phyloP scores from a whole-genome alignment of 2,113 vertebrate species.

The Larimichthys crocea region DNA sequence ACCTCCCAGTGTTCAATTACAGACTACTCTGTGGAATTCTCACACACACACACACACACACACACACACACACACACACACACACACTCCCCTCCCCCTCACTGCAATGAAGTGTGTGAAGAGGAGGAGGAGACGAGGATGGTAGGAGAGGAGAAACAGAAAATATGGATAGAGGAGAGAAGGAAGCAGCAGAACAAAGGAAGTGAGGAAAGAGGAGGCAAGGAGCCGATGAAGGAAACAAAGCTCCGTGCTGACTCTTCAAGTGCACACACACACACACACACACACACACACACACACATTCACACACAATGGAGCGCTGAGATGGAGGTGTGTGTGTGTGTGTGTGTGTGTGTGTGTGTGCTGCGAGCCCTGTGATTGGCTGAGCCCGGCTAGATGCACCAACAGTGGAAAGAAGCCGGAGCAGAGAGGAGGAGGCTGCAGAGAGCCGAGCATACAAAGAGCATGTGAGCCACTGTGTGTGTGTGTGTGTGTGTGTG shows the following conservation, averaged over 20 bases:
- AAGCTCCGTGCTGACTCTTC: constrained; percentile 58
- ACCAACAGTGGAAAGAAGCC: constrained; percentile 69
- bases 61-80: constrained; percentile 23
- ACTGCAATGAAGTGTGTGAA: constrained; percentile 36
- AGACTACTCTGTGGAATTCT: constrained; percentile 54
- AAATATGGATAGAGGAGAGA: constrained; percentile 11
- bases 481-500: constrained; percentile 15
- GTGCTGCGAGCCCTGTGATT: constrained; percentile 69
- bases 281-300: constrained; percentile 56
- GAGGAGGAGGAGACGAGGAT: constrained; percentile 19
- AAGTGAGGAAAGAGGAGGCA: not conserved
- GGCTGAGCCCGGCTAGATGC: constrained; percentile 69
- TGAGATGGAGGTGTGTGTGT: constrained; percentile 57
- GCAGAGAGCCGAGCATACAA: constrained; percentile 72
- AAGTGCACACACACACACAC: constrained; percentile 49
- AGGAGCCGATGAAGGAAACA: constrained; percentile 57
- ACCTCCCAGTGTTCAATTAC: constrained; percentile 43
- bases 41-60: constrained; percentile 39
- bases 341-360: constrained; percentile 35
- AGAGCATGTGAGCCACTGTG: constrained; percentile 62
- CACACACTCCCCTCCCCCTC: constrained; percentile 40
- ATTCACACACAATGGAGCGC: constrained; percentile 42
- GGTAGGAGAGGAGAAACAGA: not conserved
- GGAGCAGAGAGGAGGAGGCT: constrained; percentile 67
- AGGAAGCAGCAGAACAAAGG: constrained; percentile 8